Conservation (phyloP, 2,113 vertebrate genomes). For the Campylomormyrus tamandua region DNA sequence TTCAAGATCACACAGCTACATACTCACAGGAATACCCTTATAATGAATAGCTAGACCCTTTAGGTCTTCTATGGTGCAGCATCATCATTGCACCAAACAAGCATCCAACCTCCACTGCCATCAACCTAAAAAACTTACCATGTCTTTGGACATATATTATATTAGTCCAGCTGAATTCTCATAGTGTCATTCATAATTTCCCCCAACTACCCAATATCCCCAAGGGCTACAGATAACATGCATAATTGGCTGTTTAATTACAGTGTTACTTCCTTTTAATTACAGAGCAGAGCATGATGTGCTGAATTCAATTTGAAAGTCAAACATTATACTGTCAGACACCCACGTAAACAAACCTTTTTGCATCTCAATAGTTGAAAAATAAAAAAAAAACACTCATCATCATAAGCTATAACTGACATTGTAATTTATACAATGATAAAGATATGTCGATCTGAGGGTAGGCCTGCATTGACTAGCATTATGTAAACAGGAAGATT, state of each 20-base stretch:
- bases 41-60: background rate
- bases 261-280: constrained; percentile 7
- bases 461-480: background rate
- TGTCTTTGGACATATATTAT: background rate
- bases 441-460: background rate
- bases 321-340: constrained; percentile 4
- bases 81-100: background rate
- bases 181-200: background rate
- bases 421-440: background rate
- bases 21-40: background rate
- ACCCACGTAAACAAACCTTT: background rate
- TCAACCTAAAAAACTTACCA: background rate
- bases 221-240: background rate
- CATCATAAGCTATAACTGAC: background rate
- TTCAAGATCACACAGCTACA: background rate
- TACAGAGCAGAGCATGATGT: background rate
- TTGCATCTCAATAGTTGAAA: background rate
- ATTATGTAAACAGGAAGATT: background rate
- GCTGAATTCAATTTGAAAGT: constrained; percentile 8
- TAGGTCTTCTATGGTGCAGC: background rate
- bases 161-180: background rate
- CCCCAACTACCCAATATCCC: background rate
- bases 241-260: background rate
- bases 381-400: background rate
- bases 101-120: background rate